These are phyloP conservation scores for Petaurus breviceps DNA, from an alignment of 2,113 vertebrate genomes.

Conservation along the genomic window DNA sequence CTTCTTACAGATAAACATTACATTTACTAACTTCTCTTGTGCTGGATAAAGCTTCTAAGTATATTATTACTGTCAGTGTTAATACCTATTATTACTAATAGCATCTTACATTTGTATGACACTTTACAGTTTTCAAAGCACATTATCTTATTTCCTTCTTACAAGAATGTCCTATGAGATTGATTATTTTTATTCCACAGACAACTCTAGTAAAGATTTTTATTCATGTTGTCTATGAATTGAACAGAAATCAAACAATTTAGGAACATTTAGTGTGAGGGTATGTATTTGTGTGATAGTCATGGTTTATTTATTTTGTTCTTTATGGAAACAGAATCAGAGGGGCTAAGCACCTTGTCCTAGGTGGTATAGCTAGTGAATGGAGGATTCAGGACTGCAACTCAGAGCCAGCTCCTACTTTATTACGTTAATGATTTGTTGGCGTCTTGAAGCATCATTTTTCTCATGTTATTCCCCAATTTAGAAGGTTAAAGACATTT, in stretches of 20 bases:
- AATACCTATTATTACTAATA: not conserved
- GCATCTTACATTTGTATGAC: not conserved
- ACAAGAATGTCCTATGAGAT: not conserved
- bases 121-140: not conserved
- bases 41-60: not conserved
- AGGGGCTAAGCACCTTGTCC: not conserved
- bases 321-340: not conserved
- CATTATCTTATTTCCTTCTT: not conserved
- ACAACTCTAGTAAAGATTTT: not conserved
- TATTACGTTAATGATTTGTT: not conserved
- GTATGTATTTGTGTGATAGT: conserved; percentile 53
- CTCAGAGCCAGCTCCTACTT: not conserved
- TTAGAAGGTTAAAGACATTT: not conserved
- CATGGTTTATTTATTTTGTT: not conserved
- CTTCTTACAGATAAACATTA: not conserved
- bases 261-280: conserved; percentile 31
- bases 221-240: not conserved
- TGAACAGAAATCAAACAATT: conserved; percentile 49
- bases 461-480: not conserved
- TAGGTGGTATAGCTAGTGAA: not conserved
- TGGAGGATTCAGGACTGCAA: not conserved
- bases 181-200: not conserved
- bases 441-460: not conserved
- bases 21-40: too few relatives aligned
- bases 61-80: not conserved